Percentiles rank a stretch among this genome's conserved stretches.
Evolutionary conservation across 2,888 invertebrate species (phyloP).

Genomic region (Tanypteryx hageni): DNA sequence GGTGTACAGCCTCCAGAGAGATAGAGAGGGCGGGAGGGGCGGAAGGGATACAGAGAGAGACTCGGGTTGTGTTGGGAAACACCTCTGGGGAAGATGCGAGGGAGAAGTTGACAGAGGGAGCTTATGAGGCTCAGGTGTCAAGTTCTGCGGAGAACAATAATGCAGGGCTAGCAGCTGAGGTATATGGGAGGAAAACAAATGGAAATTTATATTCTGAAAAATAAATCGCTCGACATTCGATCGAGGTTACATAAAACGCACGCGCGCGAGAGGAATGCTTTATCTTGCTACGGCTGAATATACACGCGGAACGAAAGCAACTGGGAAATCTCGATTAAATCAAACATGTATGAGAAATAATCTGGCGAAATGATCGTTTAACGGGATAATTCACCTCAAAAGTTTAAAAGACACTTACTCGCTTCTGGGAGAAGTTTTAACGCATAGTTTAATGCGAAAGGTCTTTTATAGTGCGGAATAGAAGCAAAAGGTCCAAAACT

Average conservation of each 20-base stretch:
- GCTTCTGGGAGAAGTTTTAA: too few relatives aligned
- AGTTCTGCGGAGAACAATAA: conserved; percentile 8
- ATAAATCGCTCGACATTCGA: neutral
- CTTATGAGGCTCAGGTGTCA: conserved; percentile 26
- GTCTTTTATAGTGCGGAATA: too few relatives aligned
- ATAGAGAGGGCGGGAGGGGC: neutral
- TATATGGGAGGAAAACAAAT: neutral
- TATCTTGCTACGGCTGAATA: neutral
- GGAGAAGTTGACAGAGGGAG: neutral
- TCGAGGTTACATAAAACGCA: neutral
- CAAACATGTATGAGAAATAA: neutral
- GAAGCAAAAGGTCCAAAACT: too few relatives aligned
- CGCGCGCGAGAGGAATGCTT: neutral
- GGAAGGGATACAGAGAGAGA: too few relatives aligned
- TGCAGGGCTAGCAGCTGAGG: neutral
- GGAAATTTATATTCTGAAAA: conserved; percentile 26
- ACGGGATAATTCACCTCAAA: too few relatives aligned
- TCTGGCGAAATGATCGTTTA: too few relatives aligned
- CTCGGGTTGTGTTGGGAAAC: too few relatives aligned
- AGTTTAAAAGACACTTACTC: too few relatives aligned
- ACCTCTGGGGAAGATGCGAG: neutral
- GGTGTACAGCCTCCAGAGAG: neutral
- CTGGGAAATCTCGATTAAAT: neutral
- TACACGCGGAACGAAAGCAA: neutral
- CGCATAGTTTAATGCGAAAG: too few relatives aligned